phyloP scores from a whole-genome alignment of 1,140 invertebrate genomes.

The Drosophila pandora region DNA sequence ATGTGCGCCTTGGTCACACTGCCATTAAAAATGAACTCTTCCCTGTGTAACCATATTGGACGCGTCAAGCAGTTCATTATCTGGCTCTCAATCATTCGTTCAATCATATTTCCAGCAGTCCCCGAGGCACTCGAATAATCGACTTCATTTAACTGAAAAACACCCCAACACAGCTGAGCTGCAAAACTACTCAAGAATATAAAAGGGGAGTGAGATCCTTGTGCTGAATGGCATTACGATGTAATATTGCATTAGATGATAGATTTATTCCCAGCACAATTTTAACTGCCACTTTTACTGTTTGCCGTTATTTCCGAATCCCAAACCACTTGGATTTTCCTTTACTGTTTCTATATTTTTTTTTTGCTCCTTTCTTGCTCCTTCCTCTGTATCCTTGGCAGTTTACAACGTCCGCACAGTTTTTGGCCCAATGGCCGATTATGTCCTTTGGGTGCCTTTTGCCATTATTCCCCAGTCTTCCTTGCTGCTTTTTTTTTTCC shows the following conservation, averaged over 20 bases:
- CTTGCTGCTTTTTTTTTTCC: neutral
- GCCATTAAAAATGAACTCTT: neutral
- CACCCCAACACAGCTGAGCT: constrained; percentile 34
- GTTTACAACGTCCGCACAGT: constrained; percentile 75
- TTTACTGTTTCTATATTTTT: constrained; percentile 9
- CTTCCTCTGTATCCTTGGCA: constrained; percentile 9
- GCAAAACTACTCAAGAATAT: neutral
- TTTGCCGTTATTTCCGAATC: constrained; percentile 52
- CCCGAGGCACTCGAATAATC: constrained; percentile 67
- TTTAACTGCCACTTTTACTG: constrained; percentile 73
- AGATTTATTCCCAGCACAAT: constrained; percentile 80
- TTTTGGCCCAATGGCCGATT: constrained; percentile 73
- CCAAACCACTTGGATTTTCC: constrained; percentile 11
- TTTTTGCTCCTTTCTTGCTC: neutral
- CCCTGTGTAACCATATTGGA: neutral
- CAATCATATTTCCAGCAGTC: constrained; percentile 65
- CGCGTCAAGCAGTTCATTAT: constrained; percentile 12
- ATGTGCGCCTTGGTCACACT: too few species aligned
- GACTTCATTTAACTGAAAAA: constrained; percentile 79
- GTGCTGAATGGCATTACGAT: constrained; percentile 60
- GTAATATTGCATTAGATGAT: constrained; percentile 81
- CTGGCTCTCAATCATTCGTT: constrained; percentile 42
- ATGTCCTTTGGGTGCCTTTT: constrained; percentile 77
- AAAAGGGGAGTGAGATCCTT: constrained; percentile 4
- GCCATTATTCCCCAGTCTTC: constrained; percentile 39